Evolutionary conservation across 2,797 vertebrate species (phyloP).

Genomic region (Schizopygopsis malacanthus): DNA sequence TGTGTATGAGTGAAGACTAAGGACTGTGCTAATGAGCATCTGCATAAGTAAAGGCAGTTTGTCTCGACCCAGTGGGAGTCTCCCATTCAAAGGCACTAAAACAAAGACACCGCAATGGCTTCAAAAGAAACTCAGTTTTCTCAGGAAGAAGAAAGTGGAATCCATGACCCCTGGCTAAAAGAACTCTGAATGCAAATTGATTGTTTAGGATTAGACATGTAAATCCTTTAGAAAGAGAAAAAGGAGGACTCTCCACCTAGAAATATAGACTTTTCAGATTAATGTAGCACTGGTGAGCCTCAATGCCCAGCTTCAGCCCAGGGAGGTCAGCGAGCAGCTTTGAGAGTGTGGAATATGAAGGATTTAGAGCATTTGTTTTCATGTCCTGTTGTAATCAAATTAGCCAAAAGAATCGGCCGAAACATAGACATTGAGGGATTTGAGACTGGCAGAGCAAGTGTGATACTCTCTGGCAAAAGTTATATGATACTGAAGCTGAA

Average conservation of each 20-base stretch:
- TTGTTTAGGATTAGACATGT: conserved; percentile 59
- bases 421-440: conserved; percentile 6
- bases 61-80: conserved; percentile 47
- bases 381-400: conserved; percentile 49
- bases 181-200: conserved; percentile 57
- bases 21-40: conserved; percentile 54
- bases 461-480: background rate
- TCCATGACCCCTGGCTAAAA: conserved; percentile 43
- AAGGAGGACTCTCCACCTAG: conserved; percentile 28
- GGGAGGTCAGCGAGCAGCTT: conserved; percentile 44
- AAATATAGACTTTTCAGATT: conserved; percentile 58
- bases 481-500: background rate
- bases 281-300: conserved; percentile 47
- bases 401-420: conserved; percentile 5
- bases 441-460: background rate
- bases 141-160: conserved; percentile 33
- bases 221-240: conserved; percentile 41
- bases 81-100: conserved; percentile 50
- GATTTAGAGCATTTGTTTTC: conserved; percentile 41
- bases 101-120: conserved; percentile 48
- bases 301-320: conserved; percentile 22
- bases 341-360: conserved; percentile 22
- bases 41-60: conserved; percentile 51
- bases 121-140: conserved; percentile 28
- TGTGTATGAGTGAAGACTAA: conserved; percentile 40